Base-by-base conservation (phyloP, 1,140 invertebrate species). In the Coelopa frigida region DNA sequence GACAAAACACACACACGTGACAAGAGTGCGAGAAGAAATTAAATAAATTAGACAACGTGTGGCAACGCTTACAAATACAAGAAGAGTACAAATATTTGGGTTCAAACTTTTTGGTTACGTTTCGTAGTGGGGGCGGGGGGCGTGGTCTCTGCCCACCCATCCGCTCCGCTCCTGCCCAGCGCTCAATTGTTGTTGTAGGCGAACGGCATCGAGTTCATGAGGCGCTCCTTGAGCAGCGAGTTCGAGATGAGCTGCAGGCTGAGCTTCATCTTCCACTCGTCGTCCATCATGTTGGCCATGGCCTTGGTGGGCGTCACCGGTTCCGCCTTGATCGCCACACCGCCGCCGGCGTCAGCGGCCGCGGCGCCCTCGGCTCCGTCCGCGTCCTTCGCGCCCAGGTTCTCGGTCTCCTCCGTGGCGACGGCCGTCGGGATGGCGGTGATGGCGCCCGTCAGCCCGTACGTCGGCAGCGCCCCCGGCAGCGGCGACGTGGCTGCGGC, bases 201-300 rank as follows among this genome's bases (percentile, higher is more conserved):
- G 58, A 65, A 68, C 54, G 64, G 64, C 55, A 68, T 68, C 5
- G 64, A 59, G 49, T 68, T 68, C 56, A 68, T 60, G 39, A 68
- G 43, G 21, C 64, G 61, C 51, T 68, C 64, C 56, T 68, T 68
- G 51, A 68, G 58, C 54, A 68, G 55, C 32, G 64, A 68, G 58
- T 68, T 68, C 39, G 64, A 68, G 46, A 68, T 68, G 31, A 68
- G 56, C 50, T 67, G 64, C 45, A 68, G 57, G 42, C 64, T 62
- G 35, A 68, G 53, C 53, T 68, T 68, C 64, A 68, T 68, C 54
- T 68, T 68, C 64, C 64, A 68, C 44, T 68, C 64, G 42, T 68
- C 64, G 38, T 57, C 62, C 20, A 65, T 53, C 27, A 62, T 37
- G 39, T 60, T 57, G 18, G 33, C 22, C 23, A 23, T 24, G 21